A percentile compares a stretch with the other conserved stretches of the same genome.
phyloP scores from a whole-genome alignment of 2,113 vertebrate species.

The Todiramphus chloris region DNA sequence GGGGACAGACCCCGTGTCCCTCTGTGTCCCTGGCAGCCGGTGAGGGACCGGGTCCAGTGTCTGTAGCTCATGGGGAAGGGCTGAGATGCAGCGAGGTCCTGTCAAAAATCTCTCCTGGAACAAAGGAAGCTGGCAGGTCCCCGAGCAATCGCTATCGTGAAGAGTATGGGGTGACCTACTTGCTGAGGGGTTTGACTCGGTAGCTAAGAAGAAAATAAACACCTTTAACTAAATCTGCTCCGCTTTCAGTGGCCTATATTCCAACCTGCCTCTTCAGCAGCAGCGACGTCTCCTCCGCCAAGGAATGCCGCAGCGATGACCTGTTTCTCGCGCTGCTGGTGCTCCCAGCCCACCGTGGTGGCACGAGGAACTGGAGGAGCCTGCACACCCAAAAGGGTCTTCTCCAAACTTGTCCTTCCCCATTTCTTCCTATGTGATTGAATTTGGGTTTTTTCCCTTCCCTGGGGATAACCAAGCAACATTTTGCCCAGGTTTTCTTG shows the following conservation, averaged over 20 bases:
- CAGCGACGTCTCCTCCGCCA: not conserved
- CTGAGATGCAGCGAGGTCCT: too few species aligned
- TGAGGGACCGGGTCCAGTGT: rapidly evolving
- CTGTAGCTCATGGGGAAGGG: not conserved
- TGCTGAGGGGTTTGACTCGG: not conserved
- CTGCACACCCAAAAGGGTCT: not conserved
- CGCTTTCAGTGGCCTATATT: not conserved
- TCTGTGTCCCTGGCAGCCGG: rapidly evolving
- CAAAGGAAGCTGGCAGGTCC: not conserved
- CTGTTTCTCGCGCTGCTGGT: not conserved
- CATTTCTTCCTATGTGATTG: not conserved
- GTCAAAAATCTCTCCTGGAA: not conserved
- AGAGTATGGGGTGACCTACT: not conserved
- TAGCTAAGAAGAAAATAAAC: not conserved
- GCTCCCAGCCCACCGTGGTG: not conserved
- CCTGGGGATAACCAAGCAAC: not conserved
- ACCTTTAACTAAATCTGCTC: not conserved
- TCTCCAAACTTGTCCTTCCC: not conserved
- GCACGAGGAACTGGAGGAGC: not conserved
- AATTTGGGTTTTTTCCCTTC: not conserved
- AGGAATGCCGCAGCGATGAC: not conserved
- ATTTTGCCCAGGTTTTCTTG: not conserved
- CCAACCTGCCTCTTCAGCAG: not conserved
- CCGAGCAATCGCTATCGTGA: not conserved
- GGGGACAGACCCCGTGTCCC: not conserved